Percentiles rank a stretch among this genome's conserved stretches.
These are phyloP conservation scores for Solea senegalensis DNA, from an alignment of 2,113 vertebrate genomes.

Conservation along the genomic window DNA sequence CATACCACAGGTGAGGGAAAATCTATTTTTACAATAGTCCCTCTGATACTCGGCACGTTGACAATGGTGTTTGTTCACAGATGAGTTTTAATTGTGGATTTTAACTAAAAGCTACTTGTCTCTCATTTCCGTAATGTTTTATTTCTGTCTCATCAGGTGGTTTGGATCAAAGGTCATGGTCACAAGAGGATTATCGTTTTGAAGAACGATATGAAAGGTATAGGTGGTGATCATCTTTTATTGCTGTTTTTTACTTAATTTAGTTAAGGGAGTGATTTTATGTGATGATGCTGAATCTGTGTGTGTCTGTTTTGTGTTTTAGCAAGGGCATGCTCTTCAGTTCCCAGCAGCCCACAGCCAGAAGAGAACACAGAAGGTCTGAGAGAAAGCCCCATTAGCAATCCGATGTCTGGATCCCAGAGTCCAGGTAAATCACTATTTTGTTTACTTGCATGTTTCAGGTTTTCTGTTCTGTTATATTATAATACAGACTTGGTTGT, in stretches of 20 bases:
- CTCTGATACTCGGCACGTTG: neutral
- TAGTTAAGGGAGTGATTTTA: neutral
- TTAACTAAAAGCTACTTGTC: neutral
- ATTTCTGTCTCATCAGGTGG: slow-evolving; percentile 81
- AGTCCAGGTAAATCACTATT: slow-evolving; percentile 61
- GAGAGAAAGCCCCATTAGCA: slow-evolving; percentile 62
- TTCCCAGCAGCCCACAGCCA: slow-evolving; percentile 63
- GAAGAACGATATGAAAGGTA: slow-evolving; percentile 99
- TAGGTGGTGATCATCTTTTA: slow-evolving; percentile 3
- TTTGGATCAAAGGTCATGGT: slow-evolving; percentile 99
- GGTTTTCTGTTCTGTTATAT: too few relatives aligned
- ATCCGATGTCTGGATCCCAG: slow-evolving; percentile 38
- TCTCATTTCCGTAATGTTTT: neutral
- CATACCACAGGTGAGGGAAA: slow-evolving; percentile 87
- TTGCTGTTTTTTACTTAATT: neutral
- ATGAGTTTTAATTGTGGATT: neutral
- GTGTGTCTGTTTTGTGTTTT: slow-evolving; percentile 17
- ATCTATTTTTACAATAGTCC: neutral
- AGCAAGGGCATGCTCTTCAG: slow-evolving; percentile 71
- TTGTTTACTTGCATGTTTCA: too few relatives aligned
- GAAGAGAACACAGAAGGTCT: slow-evolving; percentile 49
- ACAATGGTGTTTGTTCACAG: neutral
- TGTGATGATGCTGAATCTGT: fast-evolving
- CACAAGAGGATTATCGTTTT: slow-evolving; percentile 98
- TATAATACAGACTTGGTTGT: too few relatives aligned